Conservation (phyloP, 2,113 vertebrate genomes). For the Onychorhynchus coronatus region DNA sequence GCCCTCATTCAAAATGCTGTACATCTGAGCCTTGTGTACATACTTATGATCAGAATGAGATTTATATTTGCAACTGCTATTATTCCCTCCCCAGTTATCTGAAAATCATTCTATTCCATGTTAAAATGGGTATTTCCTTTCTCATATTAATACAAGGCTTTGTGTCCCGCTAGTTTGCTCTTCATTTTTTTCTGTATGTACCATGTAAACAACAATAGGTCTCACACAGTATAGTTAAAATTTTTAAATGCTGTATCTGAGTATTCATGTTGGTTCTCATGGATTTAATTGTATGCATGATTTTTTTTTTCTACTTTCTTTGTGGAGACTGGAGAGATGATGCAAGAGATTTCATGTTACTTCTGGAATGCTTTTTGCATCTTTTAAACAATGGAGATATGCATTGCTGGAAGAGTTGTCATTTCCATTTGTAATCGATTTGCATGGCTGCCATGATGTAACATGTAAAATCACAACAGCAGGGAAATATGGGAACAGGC, state of each 20-base stretch:
- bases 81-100: background rate
- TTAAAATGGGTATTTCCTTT: background rate
- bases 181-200: background rate
- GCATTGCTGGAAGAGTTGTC: conserved; percentile 62
- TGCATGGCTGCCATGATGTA: conserved; percentile 62
- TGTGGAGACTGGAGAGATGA: background rate
- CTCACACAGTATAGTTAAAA: background rate
- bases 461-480: conserved; percentile 57
- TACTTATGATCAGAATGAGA: background rate
- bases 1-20: background rate
- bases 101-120: background rate
- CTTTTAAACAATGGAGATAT: conserved; percentile 51
- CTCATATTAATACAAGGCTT: background rate
- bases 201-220: background rate
- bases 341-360: conserved; percentile 40
- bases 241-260: background rate
- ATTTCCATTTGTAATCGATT: conserved; percentile 67
- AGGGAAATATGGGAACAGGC: conserved; percentile 39
- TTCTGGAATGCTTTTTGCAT: conserved; percentile 58
- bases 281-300: background rate
- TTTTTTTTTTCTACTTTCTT: background rate
- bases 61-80: background rate
- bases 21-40: background rate
- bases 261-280: background rate
- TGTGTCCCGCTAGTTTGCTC: background rate